Conservation (phyloP, 1,140 invertebrate genomes). For the Elymnias hypermnestra region DNA sequence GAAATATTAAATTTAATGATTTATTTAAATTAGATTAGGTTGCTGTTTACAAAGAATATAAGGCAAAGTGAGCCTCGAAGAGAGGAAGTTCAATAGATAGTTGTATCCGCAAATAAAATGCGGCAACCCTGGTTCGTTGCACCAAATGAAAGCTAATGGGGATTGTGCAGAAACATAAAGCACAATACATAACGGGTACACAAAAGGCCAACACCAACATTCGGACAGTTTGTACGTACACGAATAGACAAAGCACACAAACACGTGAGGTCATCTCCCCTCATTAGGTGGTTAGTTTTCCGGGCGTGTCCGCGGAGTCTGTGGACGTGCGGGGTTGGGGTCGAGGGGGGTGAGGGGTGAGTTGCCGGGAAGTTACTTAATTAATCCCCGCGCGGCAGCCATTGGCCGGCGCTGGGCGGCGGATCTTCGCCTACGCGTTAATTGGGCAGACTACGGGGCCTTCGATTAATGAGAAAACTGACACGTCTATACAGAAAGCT, state of each 20-base stretch:
- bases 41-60: neutral
- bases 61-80: neutral
- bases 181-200: slow-evolving; percentile 59
- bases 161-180: slow-evolving; percentile 17
- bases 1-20: neutral
- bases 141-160: slow-evolving; percentile 24
- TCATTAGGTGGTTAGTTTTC: slow-evolving; percentile 75
- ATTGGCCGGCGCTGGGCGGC: slow-evolving; percentile 60
- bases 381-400: slow-evolving; percentile 68
- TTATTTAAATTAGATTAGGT: neutral
- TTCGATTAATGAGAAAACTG: slow-evolving; percentile 57
- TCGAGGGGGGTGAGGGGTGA: slow-evolving; percentile 24
- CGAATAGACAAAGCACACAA: slow-evolving; percentile 69
- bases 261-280: slow-evolving; percentile 72
- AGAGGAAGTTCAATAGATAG: neutral
- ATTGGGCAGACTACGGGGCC: slow-evolving; percentile 58
- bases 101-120: slow-evolving; percentile 12
- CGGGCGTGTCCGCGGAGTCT: slow-evolving; percentile 74
- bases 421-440: slow-evolving; percentile 69
- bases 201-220: slow-evolving; percentile 52
- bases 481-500: slow-evolving; percentile 1
- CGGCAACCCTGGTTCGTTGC: slow-evolving; percentile 5
- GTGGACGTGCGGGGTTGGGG: slow-evolving; percentile 45
- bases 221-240: slow-evolving; percentile 59
- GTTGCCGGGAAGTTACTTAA: slow-evolving; percentile 66